Base-by-base conservation (phyloP, 2,888 invertebrate genomes). In the Amblyteles armatorius region DNA sequence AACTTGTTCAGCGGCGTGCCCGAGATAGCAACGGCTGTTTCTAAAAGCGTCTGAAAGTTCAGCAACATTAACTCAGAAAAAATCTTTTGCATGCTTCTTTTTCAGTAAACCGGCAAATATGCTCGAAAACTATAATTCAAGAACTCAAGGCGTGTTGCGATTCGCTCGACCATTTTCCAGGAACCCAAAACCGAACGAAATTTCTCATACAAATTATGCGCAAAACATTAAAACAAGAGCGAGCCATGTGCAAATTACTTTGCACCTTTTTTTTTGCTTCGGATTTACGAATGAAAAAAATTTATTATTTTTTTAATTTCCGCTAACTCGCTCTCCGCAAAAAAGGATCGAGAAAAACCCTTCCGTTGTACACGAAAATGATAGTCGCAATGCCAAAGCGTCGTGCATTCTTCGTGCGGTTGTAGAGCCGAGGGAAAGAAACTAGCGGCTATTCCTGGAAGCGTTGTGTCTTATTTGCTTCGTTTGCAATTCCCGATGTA, bases 391-490 rank as follows among this genome's bases (percentile, higher is more conserved):
- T 11, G 26, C 29, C 16, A 16, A 9, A 29, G 57, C 22, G 26
- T 33, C 13, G 22, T 33, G 55, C 16, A 84, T 73, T 60, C 57
- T 60, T 36, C 55, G 67, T 16, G 33, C 68, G 80, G 78, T 81
- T n/a, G 55, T 11, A 40, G 55, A 52, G 60, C n/a, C 26, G 50
- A 52, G 48, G 26, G 57, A 73, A 77, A 60, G 63, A 16, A 72
- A 82, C 50, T 29, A 36, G 52, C 11, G 48, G 72, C 52, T 73
- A 69, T 73, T 84, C 52, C 7, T 52, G 63, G 63, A 73, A 78
- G 68, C 57, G 7, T 57, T 33, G 44, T 40, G 68, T 73, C 55
- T 79, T 72, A 82, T 82, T 83, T 55, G 79, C 82, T 77, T 77
- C 71, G 57, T 77, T 77, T 19, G 73, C 50, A 73, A 80, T 77